Conservation (phyloP, 2,888 invertebrate species). For the Cartodere bifasciata region DNA sequence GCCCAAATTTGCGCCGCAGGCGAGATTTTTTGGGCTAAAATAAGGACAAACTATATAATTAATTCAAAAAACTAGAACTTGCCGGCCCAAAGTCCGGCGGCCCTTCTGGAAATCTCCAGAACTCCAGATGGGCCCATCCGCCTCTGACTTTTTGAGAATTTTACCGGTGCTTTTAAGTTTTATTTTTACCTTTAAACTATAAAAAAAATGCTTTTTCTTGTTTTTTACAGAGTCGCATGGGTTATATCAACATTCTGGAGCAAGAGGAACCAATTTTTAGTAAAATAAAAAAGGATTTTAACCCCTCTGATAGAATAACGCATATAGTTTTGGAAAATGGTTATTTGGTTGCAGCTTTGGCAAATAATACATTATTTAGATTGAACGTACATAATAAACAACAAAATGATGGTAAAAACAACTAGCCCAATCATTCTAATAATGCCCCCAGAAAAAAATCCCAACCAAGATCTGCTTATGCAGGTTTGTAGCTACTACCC, state of each 20-base stretch:
- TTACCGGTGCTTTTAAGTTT: constrained; percentile 7
- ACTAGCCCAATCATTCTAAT: too few relatives aligned
- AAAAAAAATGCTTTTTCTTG: constrained; percentile 7
- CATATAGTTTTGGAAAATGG: constrained; percentile 74
- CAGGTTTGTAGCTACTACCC: too few relatives aligned
- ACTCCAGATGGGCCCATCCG: too few relatives aligned
- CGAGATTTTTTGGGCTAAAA: too few relatives aligned
- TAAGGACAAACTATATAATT: too few relatives aligned
- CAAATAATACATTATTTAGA: constrained; percentile 65
- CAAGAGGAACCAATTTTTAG: constrained; percentile 78
- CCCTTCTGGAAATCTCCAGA: too few relatives aligned
- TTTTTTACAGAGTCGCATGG: constrained; percentile 33
- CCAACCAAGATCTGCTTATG: too few relatives aligned
- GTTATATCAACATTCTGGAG: constrained; percentile 46
- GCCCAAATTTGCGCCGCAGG: too few relatives aligned
- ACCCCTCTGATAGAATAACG: constrained; percentile 65
- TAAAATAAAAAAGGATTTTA: constrained; percentile 69
- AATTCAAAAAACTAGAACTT: too few relatives aligned
- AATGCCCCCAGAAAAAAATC: too few relatives aligned
- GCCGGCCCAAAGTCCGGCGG: too few relatives aligned
- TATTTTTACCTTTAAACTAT: constrained; percentile 7
- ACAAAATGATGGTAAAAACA: constrained; percentile 54
- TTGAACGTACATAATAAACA: constrained; percentile 71
- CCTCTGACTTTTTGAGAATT: constrained; percentile 3
- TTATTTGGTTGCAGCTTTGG: constrained; percentile 71